A percentile compares a stretch with the other conserved stretches of the same genome.
phyloP scores from a whole-genome alignment of 1,140 invertebrate species.

The Lucilia cuprina region DNA sequence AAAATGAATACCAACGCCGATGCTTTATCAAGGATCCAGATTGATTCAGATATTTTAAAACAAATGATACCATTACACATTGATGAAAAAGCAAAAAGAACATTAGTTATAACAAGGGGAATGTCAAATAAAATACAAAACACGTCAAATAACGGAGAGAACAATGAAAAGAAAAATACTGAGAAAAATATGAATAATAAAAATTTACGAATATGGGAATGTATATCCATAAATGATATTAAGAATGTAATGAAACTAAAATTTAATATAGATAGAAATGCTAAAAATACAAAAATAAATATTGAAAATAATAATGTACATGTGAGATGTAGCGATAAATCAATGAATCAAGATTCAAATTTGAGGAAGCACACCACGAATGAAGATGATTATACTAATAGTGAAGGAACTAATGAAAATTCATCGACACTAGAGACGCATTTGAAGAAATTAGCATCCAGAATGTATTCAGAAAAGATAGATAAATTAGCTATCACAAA shows the following conservation, averaged over 20 bases:
- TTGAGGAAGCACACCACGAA: not conserved
- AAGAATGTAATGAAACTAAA: constrained; percentile 19
- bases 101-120: constrained; percentile 15
- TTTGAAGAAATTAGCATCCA: not conserved
- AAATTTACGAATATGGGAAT: constrained; percentile 20
- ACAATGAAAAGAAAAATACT: not conserved
- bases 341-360: not conserved
- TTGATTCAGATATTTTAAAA: constrained; percentile 19
- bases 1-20: constrained; percentile 37
- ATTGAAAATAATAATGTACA: constrained; percentile 8
- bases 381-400: not conserved
- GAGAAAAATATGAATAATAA: not conserved
- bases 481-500: not conserved
- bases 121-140: not conserved
- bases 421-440: not conserved
- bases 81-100: not conserved
- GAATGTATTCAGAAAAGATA: constrained; percentile 1
- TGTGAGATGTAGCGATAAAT: constrained; percentile 4
- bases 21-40: constrained; percentile 31
- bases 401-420: not conserved
- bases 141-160: not conserved
- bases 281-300: not conserved
- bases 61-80: constrained; percentile 8
- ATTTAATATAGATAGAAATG: not conserved
- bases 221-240: constrained; percentile 19